Evolutionary conservation across 2,888 invertebrate species (phyloP).

Genomic region (Catocala fraxini): DNA sequence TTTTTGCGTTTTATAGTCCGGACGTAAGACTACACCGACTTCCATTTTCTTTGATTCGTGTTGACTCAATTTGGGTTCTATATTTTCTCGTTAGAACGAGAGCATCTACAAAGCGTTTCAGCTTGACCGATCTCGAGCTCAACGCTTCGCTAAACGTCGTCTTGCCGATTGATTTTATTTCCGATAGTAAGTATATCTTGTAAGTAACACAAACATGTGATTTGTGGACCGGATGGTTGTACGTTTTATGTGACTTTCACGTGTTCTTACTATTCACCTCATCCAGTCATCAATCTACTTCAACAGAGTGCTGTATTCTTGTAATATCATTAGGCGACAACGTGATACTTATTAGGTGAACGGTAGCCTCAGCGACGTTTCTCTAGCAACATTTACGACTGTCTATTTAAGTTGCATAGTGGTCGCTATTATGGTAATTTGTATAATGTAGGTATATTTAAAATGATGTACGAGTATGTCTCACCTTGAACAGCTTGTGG

Average conservation of each 20-base stretch:
- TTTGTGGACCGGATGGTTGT: constrained; percentile 17
- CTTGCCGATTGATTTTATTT: constrained; percentile 47
- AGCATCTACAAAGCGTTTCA: constrained; percentile 30
- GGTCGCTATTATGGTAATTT: constrained; percentile 7
- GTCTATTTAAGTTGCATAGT: constrained; percentile 22
- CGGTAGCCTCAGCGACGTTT: constrained; percentile 36
- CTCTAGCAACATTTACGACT: constrained; percentile 27
- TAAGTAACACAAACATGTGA: constrained; percentile 20
- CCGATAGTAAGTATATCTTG: constrained; percentile 28
- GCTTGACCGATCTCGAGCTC: constrained; percentile 28
- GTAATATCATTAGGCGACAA: constrained; percentile 38
- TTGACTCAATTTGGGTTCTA: constrained; percentile 11
- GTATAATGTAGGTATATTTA: constrained; percentile 15
- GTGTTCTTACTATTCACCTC: constrained; percentile 25
- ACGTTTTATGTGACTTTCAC: constrained; percentile 36
- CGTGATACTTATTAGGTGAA: constrained; percentile 37
- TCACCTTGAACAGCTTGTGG: constrained; percentile 75
- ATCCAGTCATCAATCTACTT: constrained; percentile 45
- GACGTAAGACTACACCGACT: constrained; percentile 18
- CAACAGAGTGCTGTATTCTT: constrained; percentile 21
- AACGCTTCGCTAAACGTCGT: constrained; percentile 37
- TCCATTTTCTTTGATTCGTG: constrained; percentile 25
- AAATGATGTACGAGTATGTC: constrained; percentile 57
- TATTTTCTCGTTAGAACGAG: constrained; percentile 24
- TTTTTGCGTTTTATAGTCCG: constrained; percentile 6